A percentile compares a stretch with the other conserved stretches of the same genome.
phyloP scores from a whole-genome alignment of 1,140 invertebrate genomes.

The Pygmarrhopalites habei region DNA sequence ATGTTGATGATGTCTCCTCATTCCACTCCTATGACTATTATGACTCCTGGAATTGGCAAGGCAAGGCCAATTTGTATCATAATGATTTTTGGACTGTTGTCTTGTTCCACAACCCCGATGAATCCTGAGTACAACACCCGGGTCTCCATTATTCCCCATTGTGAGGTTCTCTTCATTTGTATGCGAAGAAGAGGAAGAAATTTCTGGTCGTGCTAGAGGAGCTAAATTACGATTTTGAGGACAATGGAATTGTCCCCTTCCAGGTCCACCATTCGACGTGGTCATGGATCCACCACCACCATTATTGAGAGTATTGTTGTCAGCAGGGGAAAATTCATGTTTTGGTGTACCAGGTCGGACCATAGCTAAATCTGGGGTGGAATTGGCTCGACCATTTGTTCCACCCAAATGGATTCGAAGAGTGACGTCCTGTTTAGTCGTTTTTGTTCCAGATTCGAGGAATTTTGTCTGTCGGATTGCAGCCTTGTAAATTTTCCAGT shows the following conservation, averaged over 20 bases:
- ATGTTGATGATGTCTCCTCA: not conserved
- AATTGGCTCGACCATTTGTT: conserved; percentile 25
- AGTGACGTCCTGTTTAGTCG: conserved; percentile 48
- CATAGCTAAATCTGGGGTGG: conserved; percentile 28
- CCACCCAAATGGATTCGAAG: conserved; percentile 44
- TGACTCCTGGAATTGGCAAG: not conserved
- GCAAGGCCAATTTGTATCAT: conserved; percentile 21
- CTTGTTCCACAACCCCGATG: conserved; percentile 40
- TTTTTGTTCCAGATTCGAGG: conserved; percentile 47
- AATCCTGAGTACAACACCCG: conserved; percentile 36
- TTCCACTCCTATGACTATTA: not conserved
- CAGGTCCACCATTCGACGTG: too few species aligned
- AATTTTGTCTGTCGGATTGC: conserved; percentile 54
- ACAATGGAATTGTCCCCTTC: not conserved
- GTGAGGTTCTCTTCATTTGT: conserved; percentile 12
- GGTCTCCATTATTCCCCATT: not conserved
- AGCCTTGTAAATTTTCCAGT: conserved; percentile 61
- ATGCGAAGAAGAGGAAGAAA: conserved; percentile 34
- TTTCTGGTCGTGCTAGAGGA: conserved; percentile 29
- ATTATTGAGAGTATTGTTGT: not conserved
- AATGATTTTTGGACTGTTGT: conserved; percentile 5
- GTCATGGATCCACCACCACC: not conserved
- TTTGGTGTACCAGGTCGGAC: conserved; percentile 17
- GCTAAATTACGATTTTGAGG: conserved; percentile 10
- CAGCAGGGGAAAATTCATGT: conserved; percentile 11